phyloP scores from a whole-genome alignment of 2,888 invertebrate genomes.

The Eupithecia exiguata region DNA sequence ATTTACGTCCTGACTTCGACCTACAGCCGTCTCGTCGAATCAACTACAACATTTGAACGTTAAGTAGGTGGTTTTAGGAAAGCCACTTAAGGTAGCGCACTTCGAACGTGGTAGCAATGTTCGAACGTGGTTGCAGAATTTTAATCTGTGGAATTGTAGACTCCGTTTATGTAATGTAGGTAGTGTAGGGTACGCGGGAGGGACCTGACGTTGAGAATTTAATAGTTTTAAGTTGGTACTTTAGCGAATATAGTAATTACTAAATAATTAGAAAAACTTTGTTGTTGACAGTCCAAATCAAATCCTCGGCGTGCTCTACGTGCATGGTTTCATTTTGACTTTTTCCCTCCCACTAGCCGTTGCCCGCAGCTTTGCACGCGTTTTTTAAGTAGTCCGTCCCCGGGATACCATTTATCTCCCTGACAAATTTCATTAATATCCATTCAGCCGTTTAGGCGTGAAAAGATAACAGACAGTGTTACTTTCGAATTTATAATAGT shows the following conservation, averaged over 20 bases:
- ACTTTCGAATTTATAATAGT: too few species aligned
- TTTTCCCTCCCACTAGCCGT: too few species aligned
- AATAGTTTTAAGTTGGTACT: not conserved
- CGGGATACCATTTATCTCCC: too few species aligned
- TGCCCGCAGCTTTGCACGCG: too few species aligned
- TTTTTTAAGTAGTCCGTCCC: too few species aligned
- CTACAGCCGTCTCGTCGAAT: constrained; percentile 42
- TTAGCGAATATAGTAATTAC: not conserved
- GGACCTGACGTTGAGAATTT: not conserved
- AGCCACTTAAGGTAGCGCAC: constrained; percentile 14
- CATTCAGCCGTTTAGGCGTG: too few species aligned
- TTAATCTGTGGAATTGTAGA: constrained; percentile 13
- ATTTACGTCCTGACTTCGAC: constrained; percentile 37
- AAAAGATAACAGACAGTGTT: too few species aligned
- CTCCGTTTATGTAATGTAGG: not conserved
- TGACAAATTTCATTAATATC: too few species aligned
- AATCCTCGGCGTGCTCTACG: not conserved
- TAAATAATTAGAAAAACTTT: not conserved
- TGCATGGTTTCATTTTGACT: not conserved
- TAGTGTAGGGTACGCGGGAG: not conserved
- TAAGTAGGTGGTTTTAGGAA: constrained; percentile 14
- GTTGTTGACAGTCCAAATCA: not conserved
- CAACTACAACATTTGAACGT: constrained; percentile 45
- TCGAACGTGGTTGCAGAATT: constrained; percentile 24
- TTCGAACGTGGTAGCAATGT: constrained; percentile 15